Evolutionary conservation across 2,113 vertebrate genomes (phyloP).

Genomic region (Rissa tridactyla): DNA sequence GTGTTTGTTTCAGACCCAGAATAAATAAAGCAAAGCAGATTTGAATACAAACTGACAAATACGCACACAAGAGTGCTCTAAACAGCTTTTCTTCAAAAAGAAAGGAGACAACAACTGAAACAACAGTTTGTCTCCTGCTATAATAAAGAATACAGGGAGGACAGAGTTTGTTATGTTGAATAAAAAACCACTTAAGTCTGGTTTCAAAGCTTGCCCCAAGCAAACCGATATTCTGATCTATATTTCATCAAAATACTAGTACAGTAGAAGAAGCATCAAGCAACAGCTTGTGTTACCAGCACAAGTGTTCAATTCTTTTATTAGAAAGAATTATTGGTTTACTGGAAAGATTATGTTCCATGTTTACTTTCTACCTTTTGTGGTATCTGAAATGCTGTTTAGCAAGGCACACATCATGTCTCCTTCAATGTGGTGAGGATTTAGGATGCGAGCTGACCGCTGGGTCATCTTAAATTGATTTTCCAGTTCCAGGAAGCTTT

Average conservation of each 20-base stretch:
- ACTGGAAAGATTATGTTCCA: not conserved
- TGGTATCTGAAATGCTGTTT: constrained; percentile 83
- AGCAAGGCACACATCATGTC: constrained; percentile 82
- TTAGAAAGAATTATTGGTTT: not conserved
- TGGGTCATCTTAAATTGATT: constrained; percentile 82
- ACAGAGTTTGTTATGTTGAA: not conserved
- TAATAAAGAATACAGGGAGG: not conserved
- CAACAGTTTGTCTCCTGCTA: not conserved
- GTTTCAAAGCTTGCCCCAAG: not conserved
- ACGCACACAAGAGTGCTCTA: not conserved
- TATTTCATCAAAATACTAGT: not conserved
- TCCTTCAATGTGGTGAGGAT: constrained; percentile 80
- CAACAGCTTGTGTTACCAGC: constrained; percentile 8
- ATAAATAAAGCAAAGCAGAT: not conserved
- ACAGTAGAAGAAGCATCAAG: not conserved
- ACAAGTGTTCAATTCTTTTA: constrained; percentile 38
- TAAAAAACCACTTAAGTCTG: not conserved
- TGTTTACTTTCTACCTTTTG: constrained; percentile 76
- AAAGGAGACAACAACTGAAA: not conserved
- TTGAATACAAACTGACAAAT: not conserved
- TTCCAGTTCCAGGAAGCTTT: constrained; percentile 82
- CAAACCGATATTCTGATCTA: not conserved
- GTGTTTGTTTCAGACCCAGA: not conserved
- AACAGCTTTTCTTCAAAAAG: not conserved
- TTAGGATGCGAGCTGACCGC: constrained; percentile 75